Conservation (phyloP, 2,797 vertebrate species). For the Sylvia borin region DNA sequence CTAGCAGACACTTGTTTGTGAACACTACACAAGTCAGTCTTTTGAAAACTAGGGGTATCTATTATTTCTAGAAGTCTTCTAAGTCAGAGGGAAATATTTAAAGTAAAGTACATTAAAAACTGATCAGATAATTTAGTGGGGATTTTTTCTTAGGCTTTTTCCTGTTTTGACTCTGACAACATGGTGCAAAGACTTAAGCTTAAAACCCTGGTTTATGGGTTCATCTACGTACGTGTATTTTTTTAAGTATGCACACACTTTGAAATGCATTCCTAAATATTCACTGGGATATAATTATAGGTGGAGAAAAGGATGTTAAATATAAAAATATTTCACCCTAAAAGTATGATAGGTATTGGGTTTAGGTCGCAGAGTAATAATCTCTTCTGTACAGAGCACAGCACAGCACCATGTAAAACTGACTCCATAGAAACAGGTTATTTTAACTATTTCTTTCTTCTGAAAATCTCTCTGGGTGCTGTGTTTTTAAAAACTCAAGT, state of each 20-base stretch:
- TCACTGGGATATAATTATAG: not conserved
- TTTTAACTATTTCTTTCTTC: not conserved
- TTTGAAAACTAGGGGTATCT: not conserved
- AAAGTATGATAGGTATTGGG: not conserved
- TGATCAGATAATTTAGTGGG: not conserved
- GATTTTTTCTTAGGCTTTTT: not conserved
- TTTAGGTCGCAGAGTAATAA: not conserved
- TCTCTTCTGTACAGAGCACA: not conserved
- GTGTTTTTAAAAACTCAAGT: not conserved
- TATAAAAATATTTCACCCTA: not conserved
- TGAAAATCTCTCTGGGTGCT: not conserved
- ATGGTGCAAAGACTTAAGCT: not conserved
- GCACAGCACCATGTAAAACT: not conserved
- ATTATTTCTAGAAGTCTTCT: not conserved
- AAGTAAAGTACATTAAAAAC: not conserved
- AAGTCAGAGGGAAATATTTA: not conserved
- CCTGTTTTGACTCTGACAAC: not conserved
- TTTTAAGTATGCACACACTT: not conserved
- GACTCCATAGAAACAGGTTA: not conserved
- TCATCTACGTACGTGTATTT: not conserved
- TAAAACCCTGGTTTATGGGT: not conserved
- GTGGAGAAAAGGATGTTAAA: not conserved
- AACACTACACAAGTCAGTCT: not conserved
- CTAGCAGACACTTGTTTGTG: not conserved
- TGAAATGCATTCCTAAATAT: not conserved